Percentiles rank a stretch among this genome's conserved stretches.
These are phyloP conservation scores for Stichodactyla helianthus DNA, from an alignment of 64 coral and sea anemone species.

Conservation along the genomic window DNA sequence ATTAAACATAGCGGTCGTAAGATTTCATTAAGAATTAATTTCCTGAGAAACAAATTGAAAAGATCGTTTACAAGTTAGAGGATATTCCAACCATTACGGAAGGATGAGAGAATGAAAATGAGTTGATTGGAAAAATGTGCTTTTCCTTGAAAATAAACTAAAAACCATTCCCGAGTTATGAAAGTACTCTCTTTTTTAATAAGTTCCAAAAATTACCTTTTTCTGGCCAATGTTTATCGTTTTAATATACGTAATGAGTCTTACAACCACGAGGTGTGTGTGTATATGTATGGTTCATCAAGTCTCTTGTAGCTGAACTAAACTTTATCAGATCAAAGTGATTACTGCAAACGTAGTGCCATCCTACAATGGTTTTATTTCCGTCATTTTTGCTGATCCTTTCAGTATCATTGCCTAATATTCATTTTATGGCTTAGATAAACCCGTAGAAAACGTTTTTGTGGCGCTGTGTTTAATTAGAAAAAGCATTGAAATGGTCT, in stretches of 20 bases:
- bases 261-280: not conserved
- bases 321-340: not conserved
- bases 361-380: not conserved
- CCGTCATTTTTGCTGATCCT: not conserved
- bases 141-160: not conserved
- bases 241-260: conserved; percentile 11
- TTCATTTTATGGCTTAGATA: not conserved
- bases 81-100: not conserved
- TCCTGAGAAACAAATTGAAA: not conserved
- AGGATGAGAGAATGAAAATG: not conserved
- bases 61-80: not conserved
- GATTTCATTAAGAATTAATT: not conserved
- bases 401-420: not conserved
- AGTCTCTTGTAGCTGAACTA: not conserved
- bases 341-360: not conserved
- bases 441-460: not conserved
- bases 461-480: not conserved
- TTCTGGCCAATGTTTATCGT: not conserved
- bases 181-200: not conserved
- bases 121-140: not conserved
- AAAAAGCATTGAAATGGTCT: not conserved
- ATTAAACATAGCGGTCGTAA: not conserved
- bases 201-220: not conserved
- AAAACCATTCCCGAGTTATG: not conserved
- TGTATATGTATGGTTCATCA: not conserved